Evolutionary conservation across 2,888 invertebrate genomes (phyloP).

Genomic region (Octonoba sinensis): DNA sequence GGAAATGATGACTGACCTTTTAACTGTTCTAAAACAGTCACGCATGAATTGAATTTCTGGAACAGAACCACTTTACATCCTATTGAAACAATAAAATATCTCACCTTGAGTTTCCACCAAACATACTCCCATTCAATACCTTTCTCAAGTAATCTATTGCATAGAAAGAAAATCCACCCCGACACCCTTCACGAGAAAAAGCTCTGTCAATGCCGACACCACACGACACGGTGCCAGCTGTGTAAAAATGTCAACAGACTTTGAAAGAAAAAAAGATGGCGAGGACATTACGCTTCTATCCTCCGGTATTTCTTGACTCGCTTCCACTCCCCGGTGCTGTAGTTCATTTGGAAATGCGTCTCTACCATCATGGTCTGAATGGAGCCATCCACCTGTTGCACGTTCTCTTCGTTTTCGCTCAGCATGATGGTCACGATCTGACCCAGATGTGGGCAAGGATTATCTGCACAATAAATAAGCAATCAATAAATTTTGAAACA

Average conservation of each 20-base stretch:
- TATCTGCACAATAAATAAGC: conserved; percentile 77
- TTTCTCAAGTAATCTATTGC: too few relatives aligned
- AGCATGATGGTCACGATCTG: conserved; percentile 96
- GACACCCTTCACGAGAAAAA: too few relatives aligned
- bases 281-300: conserved; percentile 73
- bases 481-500: not conserved
- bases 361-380: conserved; percentile 85
- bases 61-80: too few relatives aligned
- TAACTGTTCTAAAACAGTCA: too few relatives aligned
- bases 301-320: conserved; percentile 90
- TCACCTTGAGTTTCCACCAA: too few relatives aligned
- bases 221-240: too few relatives aligned
- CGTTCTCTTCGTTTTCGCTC: conserved; percentile 90
- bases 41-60: too few relatives aligned
- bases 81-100: too few relatives aligned
- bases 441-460: conserved; percentile 96
- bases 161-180: too few relatives aligned
- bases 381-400: conserved; percentile 86
- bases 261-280: not conserved
- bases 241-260: not conserved
- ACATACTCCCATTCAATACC: too few relatives aligned
- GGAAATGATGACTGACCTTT: too few relatives aligned
- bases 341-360: conserved; percentile 98
- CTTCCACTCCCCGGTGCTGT: conserved; percentile 97
- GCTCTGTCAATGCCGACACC: too few relatives aligned